These are phyloP conservation scores for Gambusia affinis DNA, from an alignment of 2,113 vertebrate species.

Conservation along the genomic window DNA sequence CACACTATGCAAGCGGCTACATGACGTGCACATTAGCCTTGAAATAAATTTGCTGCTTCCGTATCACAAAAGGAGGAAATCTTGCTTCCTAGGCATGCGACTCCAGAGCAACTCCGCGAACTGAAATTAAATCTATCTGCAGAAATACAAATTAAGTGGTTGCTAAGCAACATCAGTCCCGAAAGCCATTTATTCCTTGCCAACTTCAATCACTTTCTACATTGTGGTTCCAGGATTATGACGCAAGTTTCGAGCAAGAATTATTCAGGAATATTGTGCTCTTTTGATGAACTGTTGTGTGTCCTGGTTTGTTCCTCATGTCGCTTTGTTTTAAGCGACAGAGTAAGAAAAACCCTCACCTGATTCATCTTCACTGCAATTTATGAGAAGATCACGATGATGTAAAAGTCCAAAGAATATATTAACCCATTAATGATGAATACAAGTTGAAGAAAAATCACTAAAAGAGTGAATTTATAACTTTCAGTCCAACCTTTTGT, in stretches of 20 bases:
- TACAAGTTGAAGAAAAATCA: slow-evolving; percentile 29
- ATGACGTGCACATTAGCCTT: slow-evolving; percentile 13
- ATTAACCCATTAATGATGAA: slow-evolving; percentile 9
- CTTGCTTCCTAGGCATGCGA: slow-evolving; percentile 4
- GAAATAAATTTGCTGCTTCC: slow-evolving; percentile 6
- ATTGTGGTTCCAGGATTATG: slow-evolving; percentile 55
- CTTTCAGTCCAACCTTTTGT: slow-evolving; percentile 18
- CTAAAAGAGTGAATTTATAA: slow-evolving; percentile 41
- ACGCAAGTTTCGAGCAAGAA: slow-evolving; percentile 54
- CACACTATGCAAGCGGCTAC: slow-evolving; percentile 24
- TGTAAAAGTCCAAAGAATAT: neutral
- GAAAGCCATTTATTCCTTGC: slow-evolving; percentile 54
- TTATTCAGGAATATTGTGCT: slow-evolving; percentile 6
- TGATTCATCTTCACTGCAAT: neutral
- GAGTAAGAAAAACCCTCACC: neutral
- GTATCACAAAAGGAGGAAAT: slow-evolving; percentile 6
- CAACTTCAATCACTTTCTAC: slow-evolving; percentile 49
- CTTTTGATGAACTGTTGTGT: slow-evolving; percentile 32
- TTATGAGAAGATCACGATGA: neutral
- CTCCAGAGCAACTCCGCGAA: slow-evolving; percentile 18
- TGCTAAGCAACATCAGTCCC: slow-evolving; percentile 56
- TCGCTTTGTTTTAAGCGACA: slow-evolving; percentile 1
- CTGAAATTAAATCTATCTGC: slow-evolving; percentile 49
- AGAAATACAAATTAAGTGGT: slow-evolving; percentile 53
- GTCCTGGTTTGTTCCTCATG: slow-evolving; percentile 23